Conservation (phyloP, 1,140 invertebrate species). For the Latrodectus geometricus region DNA sequence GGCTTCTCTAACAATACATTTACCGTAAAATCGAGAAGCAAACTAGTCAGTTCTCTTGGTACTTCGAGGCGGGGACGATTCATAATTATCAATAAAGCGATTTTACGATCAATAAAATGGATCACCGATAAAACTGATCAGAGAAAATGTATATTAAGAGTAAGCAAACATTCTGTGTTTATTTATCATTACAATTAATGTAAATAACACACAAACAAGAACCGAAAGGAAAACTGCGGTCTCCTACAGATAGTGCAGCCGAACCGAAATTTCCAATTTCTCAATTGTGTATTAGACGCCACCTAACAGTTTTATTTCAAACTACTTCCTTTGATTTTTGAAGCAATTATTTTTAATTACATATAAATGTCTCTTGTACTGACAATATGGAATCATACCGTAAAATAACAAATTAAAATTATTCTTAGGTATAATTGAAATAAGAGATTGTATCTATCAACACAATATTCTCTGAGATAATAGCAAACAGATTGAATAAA, state of each 20-base stretch:
- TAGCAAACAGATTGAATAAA: too few species aligned
- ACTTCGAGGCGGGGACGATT: conserved; percentile 70
- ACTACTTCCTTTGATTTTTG: neutral
- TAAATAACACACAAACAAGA: neutral
- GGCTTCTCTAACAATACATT: conserved; percentile 93
- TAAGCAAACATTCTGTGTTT: neutral
- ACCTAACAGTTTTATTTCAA: neutral
- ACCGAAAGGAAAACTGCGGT: neutral
- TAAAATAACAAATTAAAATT: too few species aligned
- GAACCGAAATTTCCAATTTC: neutral
- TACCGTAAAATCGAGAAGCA: conserved; percentile 95
- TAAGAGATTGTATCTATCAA: too few species aligned
- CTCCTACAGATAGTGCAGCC: neutral
- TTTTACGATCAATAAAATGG: neutral
- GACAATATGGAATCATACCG: too few species aligned
- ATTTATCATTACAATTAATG: neutral
- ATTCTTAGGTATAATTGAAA: too few species aligned
- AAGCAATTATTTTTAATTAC: too few species aligned
- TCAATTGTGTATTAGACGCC: neutral
- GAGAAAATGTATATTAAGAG: neutral
- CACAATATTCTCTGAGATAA: too few species aligned
- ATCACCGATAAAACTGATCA: neutral
- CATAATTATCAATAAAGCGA: conserved; percentile 20
- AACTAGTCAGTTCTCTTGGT: conserved; percentile 90
- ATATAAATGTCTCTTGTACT: too few species aligned